A percentile compares a stretch with the other conserved stretches of the same genome.
These are phyloP conservation scores for Lycia hirtaria DNA, from an alignment of 2,888 invertebrate genomes.

Conservation along the genomic window DNA sequence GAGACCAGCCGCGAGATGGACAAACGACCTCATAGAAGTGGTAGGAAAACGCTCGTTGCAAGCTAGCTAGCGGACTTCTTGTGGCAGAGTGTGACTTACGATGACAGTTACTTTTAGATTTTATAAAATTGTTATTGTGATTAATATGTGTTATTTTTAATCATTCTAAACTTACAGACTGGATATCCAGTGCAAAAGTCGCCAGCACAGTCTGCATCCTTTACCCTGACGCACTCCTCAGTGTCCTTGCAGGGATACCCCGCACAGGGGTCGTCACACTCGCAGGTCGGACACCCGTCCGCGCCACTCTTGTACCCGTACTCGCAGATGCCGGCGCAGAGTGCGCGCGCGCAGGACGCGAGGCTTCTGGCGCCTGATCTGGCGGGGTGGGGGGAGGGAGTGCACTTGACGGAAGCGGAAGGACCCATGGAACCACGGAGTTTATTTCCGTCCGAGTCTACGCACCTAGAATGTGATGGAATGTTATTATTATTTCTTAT, in stretches of 20 bases:
- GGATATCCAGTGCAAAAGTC: constrained; percentile 91
- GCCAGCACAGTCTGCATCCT: constrained; percentile 87
- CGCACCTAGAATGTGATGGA: constrained; percentile 82
- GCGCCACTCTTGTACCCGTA: constrained; percentile 90
- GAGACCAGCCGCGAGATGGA: too few species aligned
- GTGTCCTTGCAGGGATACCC: constrained; percentile 89
- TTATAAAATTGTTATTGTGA: too few species aligned
- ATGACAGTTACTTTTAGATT: too few species aligned
- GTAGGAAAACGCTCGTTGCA: too few species aligned
- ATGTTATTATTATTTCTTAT: neutral
- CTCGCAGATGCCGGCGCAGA: constrained; percentile 93
- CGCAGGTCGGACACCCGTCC: constrained; percentile 92
- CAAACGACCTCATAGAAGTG: too few species aligned
- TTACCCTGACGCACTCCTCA: constrained; percentile 91
- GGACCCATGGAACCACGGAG: constrained; percentile 92
- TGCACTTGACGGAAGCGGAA: constrained; percentile 88
- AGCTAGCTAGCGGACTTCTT: too few species aligned
- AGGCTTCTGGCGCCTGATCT: constrained; percentile 82
- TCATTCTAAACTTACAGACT: constrained; percentile 86
- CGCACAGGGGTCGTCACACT: constrained; percentile 94
- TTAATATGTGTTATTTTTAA: neutral
- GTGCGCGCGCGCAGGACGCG: constrained; percentile 87
- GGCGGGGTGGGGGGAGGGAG: constrained; percentile 61
- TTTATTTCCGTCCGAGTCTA: constrained; percentile 91
- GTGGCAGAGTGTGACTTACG: too few species aligned